A percentile compares a stretch with the other conserved stretches of the same genome.
Conservation (phyloP, 2,797 vertebrate species). For the Rhyacichthys aspro region DNA sequence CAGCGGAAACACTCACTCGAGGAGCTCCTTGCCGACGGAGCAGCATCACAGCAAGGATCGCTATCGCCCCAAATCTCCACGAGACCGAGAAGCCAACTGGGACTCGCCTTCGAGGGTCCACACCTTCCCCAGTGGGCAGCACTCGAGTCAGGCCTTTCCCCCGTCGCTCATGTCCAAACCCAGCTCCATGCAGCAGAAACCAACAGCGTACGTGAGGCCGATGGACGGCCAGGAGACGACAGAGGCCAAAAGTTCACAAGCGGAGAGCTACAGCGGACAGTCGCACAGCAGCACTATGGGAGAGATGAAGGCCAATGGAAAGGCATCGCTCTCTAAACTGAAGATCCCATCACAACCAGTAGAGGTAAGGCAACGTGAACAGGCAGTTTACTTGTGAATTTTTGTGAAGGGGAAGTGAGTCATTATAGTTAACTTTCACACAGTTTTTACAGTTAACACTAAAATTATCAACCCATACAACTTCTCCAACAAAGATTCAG, state of each 20-base stretch:
- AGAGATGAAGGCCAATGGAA: slow-evolving; percentile 94
- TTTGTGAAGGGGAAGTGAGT: too few species aligned
- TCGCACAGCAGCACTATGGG: slow-evolving; percentile 86
- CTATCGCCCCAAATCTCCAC: slow-evolving; percentile 92
- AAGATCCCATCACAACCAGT: slow-evolving; percentile 95
- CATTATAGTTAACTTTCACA: too few species aligned
- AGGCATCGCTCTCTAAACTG: slow-evolving; percentile 94
- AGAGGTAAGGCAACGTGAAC: slow-evolving; percentile 90
- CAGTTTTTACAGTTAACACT: too few species aligned
- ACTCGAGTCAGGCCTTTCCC: slow-evolving; percentile 92
- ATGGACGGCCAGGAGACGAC: slow-evolving; percentile 98
- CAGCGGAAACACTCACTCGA: slow-evolving; percentile 80
- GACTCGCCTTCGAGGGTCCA: slow-evolving; percentile 96
- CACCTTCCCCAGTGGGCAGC: slow-evolving; percentile 89
- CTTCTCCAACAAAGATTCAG: too few species aligned
- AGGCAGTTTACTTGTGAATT: too few species aligned
- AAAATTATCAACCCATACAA: too few species aligned
- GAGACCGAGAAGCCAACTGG: slow-evolving; percentile 94
- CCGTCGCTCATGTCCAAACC: slow-evolving; percentile 96
- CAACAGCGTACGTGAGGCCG: slow-evolving; percentile 98
- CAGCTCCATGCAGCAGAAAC: slow-evolving; percentile 95
- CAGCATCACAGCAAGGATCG: slow-evolving; percentile 95
- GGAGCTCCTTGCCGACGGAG: slow-evolving; percentile 85
- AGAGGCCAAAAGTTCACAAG: slow-evolving; percentile 91
- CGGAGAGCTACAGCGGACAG: slow-evolving; percentile 90